Evolutionary conservation across 2,888 invertebrate species (phyloP), one percentile per base, ranked within the genome.

Genomic region (Drosophila kuntzei): DNA sequence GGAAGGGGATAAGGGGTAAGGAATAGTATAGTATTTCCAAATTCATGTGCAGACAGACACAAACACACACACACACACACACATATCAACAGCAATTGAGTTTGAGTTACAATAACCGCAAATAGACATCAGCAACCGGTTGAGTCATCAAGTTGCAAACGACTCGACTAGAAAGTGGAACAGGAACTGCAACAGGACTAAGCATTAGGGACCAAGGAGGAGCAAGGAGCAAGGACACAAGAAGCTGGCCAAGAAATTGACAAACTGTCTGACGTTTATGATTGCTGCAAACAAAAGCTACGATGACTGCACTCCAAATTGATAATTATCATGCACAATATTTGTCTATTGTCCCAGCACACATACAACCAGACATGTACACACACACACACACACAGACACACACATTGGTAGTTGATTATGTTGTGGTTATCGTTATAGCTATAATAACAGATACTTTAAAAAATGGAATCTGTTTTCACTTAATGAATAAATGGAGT

Each of bases 261-360:
- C 74, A 68, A 66, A 54, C 59, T 54, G 80, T 53, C 80, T 64
- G 77, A 71, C 80, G 67, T 76, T 88, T 82, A 88, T 82, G 88
- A 86, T 77, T 88, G 87, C 87, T 64, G 84, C 82, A 88, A 88
- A 86, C 87, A 83, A 82, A 80, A 83, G 87, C 69, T 70, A 70
- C 76, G 71, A 81, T 84, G 82, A 51, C 86, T 82, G 82, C 88
- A 82, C 87, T 86, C 65, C 80, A 86, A 88, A 83, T 83, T 86
- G 87, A 83, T 83, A 83, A 83, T 88, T 86, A 80, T 66, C 83
- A 74, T 70, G 71, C 62, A 74, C 65, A 86, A 86, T 86, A 88
- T 82, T 82, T 80, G 87, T 57, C 66, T 47, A 62, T 62, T 73
- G 62, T 69, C 55, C 58, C 18, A 34, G 37, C 49, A 46, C 50